These are phyloP conservation scores for Lamprotornis superbus DNA, from an alignment of 2,113 vertebrate genomes.

Conservation along the genomic window DNA sequence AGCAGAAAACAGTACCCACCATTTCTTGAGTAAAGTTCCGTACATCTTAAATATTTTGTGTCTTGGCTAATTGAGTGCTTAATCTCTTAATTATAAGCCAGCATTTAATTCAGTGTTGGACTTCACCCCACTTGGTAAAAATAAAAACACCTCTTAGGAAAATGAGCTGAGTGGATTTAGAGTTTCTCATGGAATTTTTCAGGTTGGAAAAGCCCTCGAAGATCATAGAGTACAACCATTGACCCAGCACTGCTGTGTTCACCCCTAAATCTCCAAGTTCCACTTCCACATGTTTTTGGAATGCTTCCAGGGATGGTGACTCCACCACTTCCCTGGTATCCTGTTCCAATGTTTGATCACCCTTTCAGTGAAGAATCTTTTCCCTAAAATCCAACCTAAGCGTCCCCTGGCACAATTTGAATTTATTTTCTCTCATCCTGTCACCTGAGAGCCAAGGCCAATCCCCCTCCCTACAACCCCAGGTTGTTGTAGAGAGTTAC, in stretches of 20 bases:
- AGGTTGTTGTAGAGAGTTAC: not conserved
- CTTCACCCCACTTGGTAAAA: not conserved
- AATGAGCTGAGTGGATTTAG: not conserved
- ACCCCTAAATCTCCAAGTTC: not conserved
- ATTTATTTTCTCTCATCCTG: not conserved
- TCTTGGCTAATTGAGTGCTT: not conserved
- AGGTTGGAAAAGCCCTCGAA: not conserved
- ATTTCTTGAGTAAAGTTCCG: not conserved
- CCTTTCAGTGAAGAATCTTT: not conserved
- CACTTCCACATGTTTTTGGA: fast-evolving
- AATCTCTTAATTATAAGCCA: not conserved
- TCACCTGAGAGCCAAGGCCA: fast-evolving
- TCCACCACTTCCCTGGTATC: not conserved
- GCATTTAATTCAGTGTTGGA: not conserved
- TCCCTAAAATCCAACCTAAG: not conserved
- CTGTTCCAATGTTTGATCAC: not conserved
- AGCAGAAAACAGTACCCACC: not conserved
- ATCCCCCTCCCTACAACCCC: not conserved
- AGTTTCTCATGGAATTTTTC: not conserved
- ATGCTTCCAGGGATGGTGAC: not conserved
- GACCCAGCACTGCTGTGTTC: fast-evolving
- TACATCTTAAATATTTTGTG: not conserved
- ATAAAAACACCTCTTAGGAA: not conserved
- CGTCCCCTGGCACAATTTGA: not conserved
- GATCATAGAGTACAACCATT: not conserved